phyloP scores from a whole-genome alignment of 2,888 invertebrate species.

The Ichneumoninae sp. region DNA sequence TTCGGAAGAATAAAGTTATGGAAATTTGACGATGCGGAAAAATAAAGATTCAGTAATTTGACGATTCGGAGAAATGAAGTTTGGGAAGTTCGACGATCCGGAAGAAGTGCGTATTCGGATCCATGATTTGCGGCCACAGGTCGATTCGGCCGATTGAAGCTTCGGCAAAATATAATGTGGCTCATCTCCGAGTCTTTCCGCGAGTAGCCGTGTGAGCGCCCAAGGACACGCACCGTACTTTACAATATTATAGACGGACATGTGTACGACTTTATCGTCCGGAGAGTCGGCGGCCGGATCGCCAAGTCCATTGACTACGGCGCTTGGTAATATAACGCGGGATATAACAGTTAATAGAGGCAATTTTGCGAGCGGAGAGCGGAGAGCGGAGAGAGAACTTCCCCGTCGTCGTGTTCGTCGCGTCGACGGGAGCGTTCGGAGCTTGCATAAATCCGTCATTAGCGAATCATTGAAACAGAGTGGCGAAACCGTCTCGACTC shows the following conservation, averaged over 20 bases:
- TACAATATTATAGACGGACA: neutral
- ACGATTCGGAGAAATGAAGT: no score
- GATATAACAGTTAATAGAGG: conserved; percentile 52
- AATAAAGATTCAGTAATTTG: no score
- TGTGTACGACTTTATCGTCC: neutral
- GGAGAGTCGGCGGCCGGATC: neutral
- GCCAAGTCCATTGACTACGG: conserved; percentile 49
- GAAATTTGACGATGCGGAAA: no score
- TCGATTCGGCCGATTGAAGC: no score
- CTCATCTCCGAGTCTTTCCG: no score
- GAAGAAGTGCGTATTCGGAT: no score
- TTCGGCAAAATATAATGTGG: no score
- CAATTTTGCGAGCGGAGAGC: conserved; percentile 50
- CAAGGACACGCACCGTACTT: neutral
- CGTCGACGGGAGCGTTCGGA: conserved; percentile 36
- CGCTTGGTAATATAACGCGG: conserved; percentile 45
- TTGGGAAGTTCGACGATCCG: no score
- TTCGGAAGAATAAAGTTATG: no score
- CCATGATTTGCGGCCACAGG: no score
- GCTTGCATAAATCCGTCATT: conserved; percentile 72
- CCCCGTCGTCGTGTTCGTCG: conserved; percentile 23
- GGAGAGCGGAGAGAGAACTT: neutral
- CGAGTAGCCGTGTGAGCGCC: neutral
- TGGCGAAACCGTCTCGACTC: conserved; percentile 62
- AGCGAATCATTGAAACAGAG: conserved; percentile 72